Evolutionary conservation across 2,888 invertebrate genomes (phyloP).

Genomic region (Dysmachus trigonus): DNA sequence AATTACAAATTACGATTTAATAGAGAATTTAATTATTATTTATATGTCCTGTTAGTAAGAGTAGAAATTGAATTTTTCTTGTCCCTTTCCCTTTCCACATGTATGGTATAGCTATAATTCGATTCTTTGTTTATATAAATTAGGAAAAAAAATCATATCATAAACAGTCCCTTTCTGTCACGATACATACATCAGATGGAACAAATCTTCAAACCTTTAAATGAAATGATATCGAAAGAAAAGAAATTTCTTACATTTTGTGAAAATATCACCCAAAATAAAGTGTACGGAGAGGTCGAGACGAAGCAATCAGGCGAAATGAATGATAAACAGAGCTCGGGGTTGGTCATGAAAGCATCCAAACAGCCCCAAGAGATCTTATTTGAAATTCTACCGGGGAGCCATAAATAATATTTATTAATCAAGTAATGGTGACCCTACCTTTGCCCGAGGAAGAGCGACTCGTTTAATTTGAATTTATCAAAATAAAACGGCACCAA

Average conservation of each 20-base stretch:
- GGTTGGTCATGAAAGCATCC: not conserved
- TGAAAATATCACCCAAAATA: not conserved
- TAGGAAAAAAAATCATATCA: not conserved
- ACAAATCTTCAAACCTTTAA: not conserved
- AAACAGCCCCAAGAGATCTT: not conserved
- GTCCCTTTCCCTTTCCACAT: too few relatives aligned
- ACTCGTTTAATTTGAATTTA: conserved; percentile 29
- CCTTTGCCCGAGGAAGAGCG: conserved; percentile 1
- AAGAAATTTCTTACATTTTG: not conserved
- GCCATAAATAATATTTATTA: conserved; percentile 24
- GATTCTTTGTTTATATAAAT: not conserved
- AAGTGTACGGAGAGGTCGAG: not conserved
- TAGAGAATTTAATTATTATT: too few relatives aligned
- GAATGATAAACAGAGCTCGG: not conserved
- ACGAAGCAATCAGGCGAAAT: not conserved
- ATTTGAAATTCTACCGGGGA: not conserved
- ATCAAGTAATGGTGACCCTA: conserved; percentile 21
- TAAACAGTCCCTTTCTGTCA: not conserved
- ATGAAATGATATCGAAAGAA: not conserved
- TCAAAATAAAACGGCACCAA: conserved; percentile 15
- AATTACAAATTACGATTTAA: too few relatives aligned
- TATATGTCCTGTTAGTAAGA: too few relatives aligned
- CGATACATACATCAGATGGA: not conserved
- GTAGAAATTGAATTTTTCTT: too few relatives aligned
- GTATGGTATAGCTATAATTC: too few relatives aligned